These are phyloP conservation scores for Tachina lurida DNA, from an alignment of 2,888 invertebrate species.

Conservation along the genomic window DNA sequence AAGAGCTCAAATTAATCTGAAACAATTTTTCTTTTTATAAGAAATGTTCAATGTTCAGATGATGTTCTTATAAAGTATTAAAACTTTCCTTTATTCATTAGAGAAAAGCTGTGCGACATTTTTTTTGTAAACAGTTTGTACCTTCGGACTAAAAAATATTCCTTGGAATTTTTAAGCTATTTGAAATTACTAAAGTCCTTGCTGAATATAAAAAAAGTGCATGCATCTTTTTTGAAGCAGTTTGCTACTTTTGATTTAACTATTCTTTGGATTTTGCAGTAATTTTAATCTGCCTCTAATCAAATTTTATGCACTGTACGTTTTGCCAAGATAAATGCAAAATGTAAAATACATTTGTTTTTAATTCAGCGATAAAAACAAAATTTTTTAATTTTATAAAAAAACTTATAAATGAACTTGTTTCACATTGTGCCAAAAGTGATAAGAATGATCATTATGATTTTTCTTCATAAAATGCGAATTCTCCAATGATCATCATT, in stretches of 20 bases:
- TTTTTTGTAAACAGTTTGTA: too few species aligned
- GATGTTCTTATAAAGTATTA: too few species aligned
- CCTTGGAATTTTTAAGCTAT: too few species aligned
- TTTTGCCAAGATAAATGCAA: not conserved
- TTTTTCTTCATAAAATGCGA: slow-evolving; percentile 1
- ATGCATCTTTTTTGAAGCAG: too few species aligned
- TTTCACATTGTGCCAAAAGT: slow-evolving; percentile 55
- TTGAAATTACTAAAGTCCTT: too few species aligned
- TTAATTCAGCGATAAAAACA: slow-evolving; percentile 54
- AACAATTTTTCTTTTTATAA: not conserved
- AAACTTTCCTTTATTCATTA: too few species aligned
- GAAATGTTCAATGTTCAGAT: too few species aligned
- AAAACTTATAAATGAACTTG: slow-evolving; percentile 57
- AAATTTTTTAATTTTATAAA: slow-evolving; percentile 34
- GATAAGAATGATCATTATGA: slow-evolving; percentile 48
- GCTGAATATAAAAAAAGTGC: too few species aligned
- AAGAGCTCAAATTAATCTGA: not conserved
- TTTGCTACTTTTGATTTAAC: not conserved
- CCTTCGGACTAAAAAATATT: too few species aligned
- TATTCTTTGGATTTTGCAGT: not conserved
- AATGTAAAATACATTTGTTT: slow-evolving; percentile 21
- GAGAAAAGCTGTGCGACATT: too few species aligned
- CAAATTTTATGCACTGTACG: not conserved
- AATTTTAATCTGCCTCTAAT: not conserved
- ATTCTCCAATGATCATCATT: slow-evolving; percentile 26